A percentile compares a stretch with the other conserved stretches of the same genome.
Conservation (phyloP, 2,797 vertebrate genomes). For the Parauchenoglanis punctatus region DNA sequence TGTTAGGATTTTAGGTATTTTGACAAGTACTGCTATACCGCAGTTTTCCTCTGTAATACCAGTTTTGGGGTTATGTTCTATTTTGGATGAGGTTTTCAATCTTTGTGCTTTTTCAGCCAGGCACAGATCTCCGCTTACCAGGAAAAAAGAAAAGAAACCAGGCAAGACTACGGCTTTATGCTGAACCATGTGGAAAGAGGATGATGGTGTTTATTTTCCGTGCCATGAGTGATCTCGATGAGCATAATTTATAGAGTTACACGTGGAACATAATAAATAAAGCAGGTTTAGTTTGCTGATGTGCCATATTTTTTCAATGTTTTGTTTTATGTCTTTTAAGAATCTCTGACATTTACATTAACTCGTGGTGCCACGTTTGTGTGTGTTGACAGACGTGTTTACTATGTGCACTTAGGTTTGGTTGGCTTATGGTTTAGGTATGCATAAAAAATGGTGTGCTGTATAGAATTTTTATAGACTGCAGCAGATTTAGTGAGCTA, state of each 20-base stretch:
- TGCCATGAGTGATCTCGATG: neutral
- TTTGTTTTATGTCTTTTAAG: neutral
- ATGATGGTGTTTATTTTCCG: slow-evolving; percentile 19
- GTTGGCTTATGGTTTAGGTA: slow-evolving; percentile 11
- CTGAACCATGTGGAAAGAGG: slow-evolving; percentile 23
- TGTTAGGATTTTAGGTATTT: neutral
- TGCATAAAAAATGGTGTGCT: slow-evolving; percentile 27
- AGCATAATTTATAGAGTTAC: neutral
- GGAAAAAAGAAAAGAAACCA: neutral
- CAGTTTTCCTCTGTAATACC: neutral
- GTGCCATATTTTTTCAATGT: neutral
- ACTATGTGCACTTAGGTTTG: slow-evolving; percentile 16
- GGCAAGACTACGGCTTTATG: neutral
- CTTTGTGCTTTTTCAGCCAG: neutral
- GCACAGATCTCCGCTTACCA: slow-evolving; percentile 3
- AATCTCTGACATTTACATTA: neutral
- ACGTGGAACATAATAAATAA: neutral
- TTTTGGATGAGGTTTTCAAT: neutral
- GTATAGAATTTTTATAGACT: slow-evolving; percentile 24
- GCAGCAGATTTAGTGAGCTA: slow-evolving; percentile 37
- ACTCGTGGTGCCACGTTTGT: neutral
- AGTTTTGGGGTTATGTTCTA: too few relatives aligned
- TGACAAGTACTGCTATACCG: neutral
- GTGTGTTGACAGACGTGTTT: neutral
- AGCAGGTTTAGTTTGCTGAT: neutral